Base-by-base conservation (phyloP, 2,888 invertebrate species). In the Tetragnatha montana region DNA sequence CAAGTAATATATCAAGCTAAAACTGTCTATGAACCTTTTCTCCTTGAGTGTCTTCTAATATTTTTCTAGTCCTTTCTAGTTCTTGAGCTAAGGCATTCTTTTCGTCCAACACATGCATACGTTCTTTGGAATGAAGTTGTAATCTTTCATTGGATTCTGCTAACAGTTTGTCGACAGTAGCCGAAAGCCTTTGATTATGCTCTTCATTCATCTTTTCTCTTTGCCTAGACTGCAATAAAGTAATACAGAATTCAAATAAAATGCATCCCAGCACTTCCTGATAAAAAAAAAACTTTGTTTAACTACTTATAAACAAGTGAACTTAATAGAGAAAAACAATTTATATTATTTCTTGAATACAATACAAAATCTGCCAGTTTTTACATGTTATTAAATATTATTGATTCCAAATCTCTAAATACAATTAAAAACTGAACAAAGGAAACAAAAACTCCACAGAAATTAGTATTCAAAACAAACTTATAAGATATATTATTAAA, bases 201-300 rank as follows among this genome's bases (percentile, higher is more conserved):
- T 99, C 99, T 94, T 99, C 99, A 94, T 99, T 99, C 98, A 99
- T 99, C 93, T 98, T 97, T 93, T 99, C 96, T 50, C 95, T 92
- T 71, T 92, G 92, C 73, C 92, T 85, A 12, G 92, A 88, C 91
- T 91, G 50, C 81, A 85, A 74, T 71, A 51, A 74, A 74, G 14
- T 35, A 51, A 73, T 19, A 73, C 35, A 35, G 4, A 35, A 35
- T 2, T 35, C 35, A 35, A 35, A 35, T 35, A 35, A n/a, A 35
- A 35, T 35, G 35, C 35, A 35, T 35, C 35, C n/a, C n/a, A n/a
- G n/a, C n/a, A n/a, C n/a, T n/a, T n/a, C n/a, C 35, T 35, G 4
- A 35, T 35, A 35, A 35, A 35, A 35, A 35, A 35, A 35, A 4
- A 35, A 35, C 35, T 4, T 35, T 35, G 35, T 35, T 1, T 35